Evolutionary conservation across 2,888 invertebrate genomes (phyloP), one percentile per base, ranked within the genome.

Genomic region (Oscheius myriophilus): DNA sequence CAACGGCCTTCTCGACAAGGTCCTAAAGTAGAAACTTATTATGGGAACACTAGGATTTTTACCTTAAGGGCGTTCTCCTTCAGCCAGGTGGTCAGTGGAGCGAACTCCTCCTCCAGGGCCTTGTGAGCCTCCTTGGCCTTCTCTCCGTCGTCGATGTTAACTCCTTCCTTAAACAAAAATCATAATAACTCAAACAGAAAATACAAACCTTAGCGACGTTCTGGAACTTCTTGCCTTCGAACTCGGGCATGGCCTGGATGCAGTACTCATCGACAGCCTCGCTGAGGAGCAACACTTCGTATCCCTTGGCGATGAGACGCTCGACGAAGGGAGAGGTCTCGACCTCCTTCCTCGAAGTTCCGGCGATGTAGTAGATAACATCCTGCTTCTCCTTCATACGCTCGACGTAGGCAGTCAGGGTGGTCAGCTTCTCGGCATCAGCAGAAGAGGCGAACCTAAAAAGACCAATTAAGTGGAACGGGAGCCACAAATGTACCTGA

Each of bases 241-340:
- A 98, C 89, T 98, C 97, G 1, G 97, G 96, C 87, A 98, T 90
- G 54, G 95, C 92, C 61, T 95, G 94, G 81, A 98, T 93, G 83
- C 93, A 92, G 89, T 98, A 98, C 89, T 98, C 98, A 89, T 98
- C 98, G 57, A 98, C 96, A 42, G 98, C 94, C 89, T 99, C 98
- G 12, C 92, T 92, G 61, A 99, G 90, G 87, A 92, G 96, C 73
- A 98, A 89, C 67, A 80, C 80, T 90, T 98, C 98, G 88, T 93
- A 95, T 16, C 96, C 96, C 88, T 94, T 94, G 87, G 92, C 91
- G 81, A 94, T 89, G 45, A 98, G 90, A 58, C 95, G 91, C 89
- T 98, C 98, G 59, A 95, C 96, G 88, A 98, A 98, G 61, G 97
- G 97, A 7, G 95, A 95, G 78, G 86, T 85, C 72, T 87, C 92